phyloP scores from a whole-genome alignment of 2,113 vertebrate species.

The Petromus typicus region DNA sequence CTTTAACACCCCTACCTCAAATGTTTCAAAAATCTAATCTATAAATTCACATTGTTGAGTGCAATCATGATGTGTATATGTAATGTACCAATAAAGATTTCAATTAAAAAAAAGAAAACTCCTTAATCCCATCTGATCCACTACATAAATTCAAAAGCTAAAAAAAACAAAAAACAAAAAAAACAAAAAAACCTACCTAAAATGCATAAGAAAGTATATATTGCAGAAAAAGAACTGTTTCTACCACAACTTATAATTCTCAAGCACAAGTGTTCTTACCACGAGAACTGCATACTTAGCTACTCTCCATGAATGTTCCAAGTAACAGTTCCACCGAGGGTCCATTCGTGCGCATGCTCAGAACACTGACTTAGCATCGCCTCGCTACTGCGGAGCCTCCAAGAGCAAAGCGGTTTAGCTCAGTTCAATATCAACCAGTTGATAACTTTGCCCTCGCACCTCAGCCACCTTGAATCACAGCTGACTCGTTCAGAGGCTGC shows the following conservation, averaged over 20 bases:
- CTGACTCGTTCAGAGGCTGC: constrained; percentile 51
- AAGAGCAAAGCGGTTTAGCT: constrained; percentile 63
- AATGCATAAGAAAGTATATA: background rate
- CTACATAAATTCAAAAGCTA: background rate
- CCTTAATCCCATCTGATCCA: background rate
- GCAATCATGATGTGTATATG: too few species aligned
- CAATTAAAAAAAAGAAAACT: background rate
- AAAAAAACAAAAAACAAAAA: too few species aligned
- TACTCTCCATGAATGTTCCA: background rate
- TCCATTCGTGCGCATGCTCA: background rate
- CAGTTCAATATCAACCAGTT: constrained; percentile 69
- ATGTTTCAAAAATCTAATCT: background rate
- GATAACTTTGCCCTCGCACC: constrained; percentile 57
- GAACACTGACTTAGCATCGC: background rate
- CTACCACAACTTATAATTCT: background rate
- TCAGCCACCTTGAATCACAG: constrained; percentile 70
- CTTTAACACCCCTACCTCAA: background rate
- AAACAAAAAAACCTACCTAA: background rate
- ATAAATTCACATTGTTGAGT: too few species aligned
- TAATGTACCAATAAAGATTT: too few species aligned
- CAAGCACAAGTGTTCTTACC: background rate
- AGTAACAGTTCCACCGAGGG: background rate
- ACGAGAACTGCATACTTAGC: background rate
- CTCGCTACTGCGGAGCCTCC: background rate
- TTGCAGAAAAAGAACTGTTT: background rate